These are phyloP conservation scores for Ceryle rudis DNA, from an alignment of 2,797 vertebrate genomes.

Conservation along the genomic window DNA sequence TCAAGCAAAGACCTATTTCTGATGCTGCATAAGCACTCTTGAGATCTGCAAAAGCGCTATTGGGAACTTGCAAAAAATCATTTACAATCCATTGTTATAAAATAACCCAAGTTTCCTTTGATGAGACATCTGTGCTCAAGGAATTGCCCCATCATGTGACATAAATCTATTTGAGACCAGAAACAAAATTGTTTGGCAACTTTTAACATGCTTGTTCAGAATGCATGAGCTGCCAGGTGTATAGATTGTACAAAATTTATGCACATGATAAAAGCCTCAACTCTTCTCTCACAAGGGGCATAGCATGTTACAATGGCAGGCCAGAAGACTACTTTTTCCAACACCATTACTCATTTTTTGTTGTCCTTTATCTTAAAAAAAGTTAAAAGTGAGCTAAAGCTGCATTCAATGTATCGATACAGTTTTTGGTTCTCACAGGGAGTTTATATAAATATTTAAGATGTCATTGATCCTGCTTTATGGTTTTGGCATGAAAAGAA, in stretches of 20 bases:
- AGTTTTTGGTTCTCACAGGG: neutral
- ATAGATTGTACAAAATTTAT: neutral
- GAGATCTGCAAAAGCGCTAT: neutral
- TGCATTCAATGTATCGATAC: neutral
- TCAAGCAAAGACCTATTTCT: neutral
- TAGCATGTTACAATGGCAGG: neutral
- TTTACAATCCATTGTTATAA: neutral
- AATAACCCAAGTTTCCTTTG: neutral
- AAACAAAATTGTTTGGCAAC: neutral
- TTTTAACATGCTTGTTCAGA: neutral
- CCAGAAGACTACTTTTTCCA: neutral
- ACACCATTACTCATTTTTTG: neutral
- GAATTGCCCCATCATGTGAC: neutral
- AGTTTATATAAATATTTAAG: neutral
- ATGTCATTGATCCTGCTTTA: neutral
- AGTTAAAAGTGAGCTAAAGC: neutral
- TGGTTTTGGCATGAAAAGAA: neutral
- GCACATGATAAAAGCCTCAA: neutral
- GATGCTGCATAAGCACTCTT: rapidly evolving
- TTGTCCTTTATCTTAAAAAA: neutral
- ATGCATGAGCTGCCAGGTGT: neutral
- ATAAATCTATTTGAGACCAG: neutral
- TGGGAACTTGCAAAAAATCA: neutral
- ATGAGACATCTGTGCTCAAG: neutral
- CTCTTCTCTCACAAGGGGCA: neutral